phyloP scores from a whole-genome alignment of 1,140 invertebrate genomes.

The Phymorhynchus buccinoides region DNA sequence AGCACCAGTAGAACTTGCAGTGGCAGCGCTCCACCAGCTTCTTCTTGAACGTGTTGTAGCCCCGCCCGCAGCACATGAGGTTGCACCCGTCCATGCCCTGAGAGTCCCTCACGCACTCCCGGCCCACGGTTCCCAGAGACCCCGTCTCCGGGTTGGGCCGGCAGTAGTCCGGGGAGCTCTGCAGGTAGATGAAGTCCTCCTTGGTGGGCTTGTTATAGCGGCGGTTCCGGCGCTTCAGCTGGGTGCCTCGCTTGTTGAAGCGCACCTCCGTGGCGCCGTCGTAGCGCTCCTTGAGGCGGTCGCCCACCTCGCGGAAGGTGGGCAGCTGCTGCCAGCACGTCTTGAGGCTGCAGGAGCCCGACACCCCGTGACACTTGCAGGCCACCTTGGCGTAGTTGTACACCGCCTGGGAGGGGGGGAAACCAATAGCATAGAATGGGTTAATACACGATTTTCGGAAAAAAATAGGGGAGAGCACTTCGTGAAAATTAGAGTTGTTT shows the following conservation, averaged over 20 bases:
- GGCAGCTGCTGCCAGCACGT: conserved; percentile 95
- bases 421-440: too few species aligned
- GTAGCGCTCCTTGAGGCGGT: conserved; percentile 91
- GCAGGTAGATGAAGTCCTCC: conserved; percentile 85
- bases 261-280: conserved; percentile 93
- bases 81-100: conserved; percentile 89
- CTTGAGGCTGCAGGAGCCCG: conserved; percentile 90
- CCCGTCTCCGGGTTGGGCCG: conserved; percentile 84
- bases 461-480: too few species aligned
- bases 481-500: too few species aligned
- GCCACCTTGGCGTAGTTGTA: conserved; percentile 90
- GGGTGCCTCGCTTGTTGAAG: conserved; percentile 81
- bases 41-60: conserved; percentile 87
- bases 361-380: conserved; percentile 96
- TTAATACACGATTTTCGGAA: too few species aligned
- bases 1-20: conserved; percentile 95
- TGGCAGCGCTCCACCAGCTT: conserved; percentile 85
- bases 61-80: conserved; percentile 90
- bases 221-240: conserved; percentile 63
- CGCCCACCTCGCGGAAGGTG: conserved; percentile 91
- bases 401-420: conserved; percentile 80
- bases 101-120: conserved; percentile 68
- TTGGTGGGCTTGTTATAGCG: conserved; percentile 69
- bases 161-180: conserved; percentile 93
- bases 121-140: conserved; percentile 84